These are phyloP conservation scores for Ciconia stormi DNA, from an alignment of 2,113 vertebrate species.

Conservation along the genomic window DNA sequence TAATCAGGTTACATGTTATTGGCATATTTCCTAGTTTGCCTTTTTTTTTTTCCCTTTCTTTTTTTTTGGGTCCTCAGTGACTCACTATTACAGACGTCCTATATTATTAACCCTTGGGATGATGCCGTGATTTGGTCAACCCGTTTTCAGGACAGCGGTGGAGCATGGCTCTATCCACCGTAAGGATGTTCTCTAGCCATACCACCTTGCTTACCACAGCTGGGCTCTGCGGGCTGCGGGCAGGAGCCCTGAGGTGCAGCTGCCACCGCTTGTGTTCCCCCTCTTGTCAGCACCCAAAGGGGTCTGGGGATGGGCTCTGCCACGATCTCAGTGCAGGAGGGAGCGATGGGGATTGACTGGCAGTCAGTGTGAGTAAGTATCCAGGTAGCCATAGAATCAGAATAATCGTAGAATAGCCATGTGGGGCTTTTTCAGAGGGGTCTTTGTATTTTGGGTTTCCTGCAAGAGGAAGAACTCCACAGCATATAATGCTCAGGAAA, in stretches of 20 bases:
- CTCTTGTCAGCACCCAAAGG: neutral
- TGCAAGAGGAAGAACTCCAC: neutral
- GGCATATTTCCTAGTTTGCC: neutral
- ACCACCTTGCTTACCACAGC: neutral
- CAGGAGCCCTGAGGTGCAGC: neutral
- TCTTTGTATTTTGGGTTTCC: neutral
- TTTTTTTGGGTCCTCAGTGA: neutral
- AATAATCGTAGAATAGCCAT: neutral
- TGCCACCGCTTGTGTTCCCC: accelerated
- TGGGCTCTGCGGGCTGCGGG: neutral
- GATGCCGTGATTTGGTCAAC: neutral
- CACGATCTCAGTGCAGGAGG: neutral
- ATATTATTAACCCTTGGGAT: neutral
- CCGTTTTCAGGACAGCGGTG: neutral
- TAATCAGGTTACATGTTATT: neutral
- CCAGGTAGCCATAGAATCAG: neutral
- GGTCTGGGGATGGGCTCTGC: neutral
- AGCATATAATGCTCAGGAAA: neutral
- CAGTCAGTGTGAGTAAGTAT: neutral
- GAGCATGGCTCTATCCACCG: neutral
- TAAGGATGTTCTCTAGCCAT: accelerated
- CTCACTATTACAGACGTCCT: neutral
- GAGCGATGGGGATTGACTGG: neutral
- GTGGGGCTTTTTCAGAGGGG: neutral
- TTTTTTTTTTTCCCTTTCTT: neutral